These are phyloP conservation scores for Sycophaga agraensis DNA, from an alignment of 1,140 invertebrate genomes.

Conservation along the genomic window DNA sequence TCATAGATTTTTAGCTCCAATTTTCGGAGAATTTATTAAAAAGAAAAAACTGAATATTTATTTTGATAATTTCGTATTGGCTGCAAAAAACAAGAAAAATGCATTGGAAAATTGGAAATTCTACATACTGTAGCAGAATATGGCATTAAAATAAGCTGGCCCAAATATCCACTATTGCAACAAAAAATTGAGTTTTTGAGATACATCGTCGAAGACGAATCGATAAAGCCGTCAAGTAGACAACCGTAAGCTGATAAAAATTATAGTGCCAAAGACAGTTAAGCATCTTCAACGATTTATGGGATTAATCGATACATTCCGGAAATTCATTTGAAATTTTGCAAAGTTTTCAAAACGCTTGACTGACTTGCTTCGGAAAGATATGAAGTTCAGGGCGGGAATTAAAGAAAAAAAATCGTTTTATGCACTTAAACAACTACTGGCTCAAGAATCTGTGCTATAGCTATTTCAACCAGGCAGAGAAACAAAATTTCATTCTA, in stretches of 20 bases:
- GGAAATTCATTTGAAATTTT: conserved; percentile 29
- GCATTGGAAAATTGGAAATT: not conserved
- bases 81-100: conserved; percentile 6
- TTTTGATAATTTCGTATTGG: conserved; percentile 25
- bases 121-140: conserved; percentile 2
- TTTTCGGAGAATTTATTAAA: conserved; percentile 9
- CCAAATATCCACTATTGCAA: conserved; percentile 24
- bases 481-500: conserved; percentile 34
- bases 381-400: not conserved
- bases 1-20: conserved; percentile 8
- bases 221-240: not conserved
- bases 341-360: not conserved
- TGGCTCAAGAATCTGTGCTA: conserved; percentile 10
- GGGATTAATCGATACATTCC: conserved; percentile 27
- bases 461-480: conserved; percentile 19
- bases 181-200: conserved; percentile 20
- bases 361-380: no score
- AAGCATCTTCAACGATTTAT: conserved; percentile 30
- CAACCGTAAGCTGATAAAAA: not conserved
- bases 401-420: not conserved
- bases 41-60: conserved; percentile 7
- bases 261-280: conserved; percentile 11
- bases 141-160: conserved; percentile 17
- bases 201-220: conserved; percentile 8
- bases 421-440: not conserved